Conservation (phyloP, 2,113 vertebrate species). For the Xiphophorus hellerii region DNA sequence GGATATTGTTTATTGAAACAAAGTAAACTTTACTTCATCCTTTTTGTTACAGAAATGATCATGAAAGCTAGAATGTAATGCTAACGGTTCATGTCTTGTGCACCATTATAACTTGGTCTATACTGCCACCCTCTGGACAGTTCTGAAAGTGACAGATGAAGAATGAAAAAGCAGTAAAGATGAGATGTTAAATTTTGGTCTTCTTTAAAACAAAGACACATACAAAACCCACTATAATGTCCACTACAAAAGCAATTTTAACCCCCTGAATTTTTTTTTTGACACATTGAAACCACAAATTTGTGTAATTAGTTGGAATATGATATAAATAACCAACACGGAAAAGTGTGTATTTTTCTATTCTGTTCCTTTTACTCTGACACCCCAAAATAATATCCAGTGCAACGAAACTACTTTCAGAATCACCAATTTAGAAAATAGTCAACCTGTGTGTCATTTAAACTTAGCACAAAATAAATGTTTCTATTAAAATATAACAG, state of each 20-base stretch:
- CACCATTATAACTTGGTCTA: slow-evolving; percentile 10
- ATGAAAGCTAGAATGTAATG: background rate
- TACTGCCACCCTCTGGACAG: slow-evolving; percentile 6
- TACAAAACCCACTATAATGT: too few relatives aligned
- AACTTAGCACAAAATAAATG: background rate
- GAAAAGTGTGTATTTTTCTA: background rate
- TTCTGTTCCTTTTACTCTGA: background rate
- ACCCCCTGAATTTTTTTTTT: background rate
- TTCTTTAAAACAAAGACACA: background rate
- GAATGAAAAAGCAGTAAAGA: slow-evolving; percentile 12
- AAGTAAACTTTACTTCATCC: background rate
- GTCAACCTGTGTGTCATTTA: background rate
- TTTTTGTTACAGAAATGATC: background rate
- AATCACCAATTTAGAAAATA: too few relatives aligned
- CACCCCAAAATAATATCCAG: background rate
- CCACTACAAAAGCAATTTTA: background rate
- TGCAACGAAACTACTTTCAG: too few relatives aligned
- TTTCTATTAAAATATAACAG: background rate
- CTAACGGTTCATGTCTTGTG: slow-evolving; percentile 12
- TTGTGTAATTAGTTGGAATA: background rate
- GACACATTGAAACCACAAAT: background rate
- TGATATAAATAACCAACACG: background rate
- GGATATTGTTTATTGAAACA: slow-evolving; percentile 6
- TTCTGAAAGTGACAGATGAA: slow-evolving; percentile 2
- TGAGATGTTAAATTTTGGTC: slow-evolving; percentile 9